phyloP scores from a whole-genome alignment of 1,140 invertebrate species.

The Euura saliciscinereae region DNA sequence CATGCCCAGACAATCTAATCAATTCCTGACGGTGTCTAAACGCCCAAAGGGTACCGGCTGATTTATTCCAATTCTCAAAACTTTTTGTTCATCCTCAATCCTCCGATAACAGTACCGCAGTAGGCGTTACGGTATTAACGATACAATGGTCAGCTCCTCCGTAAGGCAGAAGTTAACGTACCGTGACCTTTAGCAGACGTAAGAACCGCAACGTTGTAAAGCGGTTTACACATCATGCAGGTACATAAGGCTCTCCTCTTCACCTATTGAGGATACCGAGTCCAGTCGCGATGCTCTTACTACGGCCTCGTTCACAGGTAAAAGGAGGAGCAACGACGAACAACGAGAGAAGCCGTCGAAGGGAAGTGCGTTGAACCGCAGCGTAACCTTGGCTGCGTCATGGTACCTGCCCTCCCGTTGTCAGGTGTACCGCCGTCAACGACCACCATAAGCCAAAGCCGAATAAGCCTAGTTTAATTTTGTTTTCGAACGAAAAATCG shows the following conservation, averaged over 20 bases:
- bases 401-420: constrained; percentile 49
- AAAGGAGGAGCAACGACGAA: background rate
- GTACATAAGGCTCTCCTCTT: background rate
- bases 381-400: constrained; percentile 55
- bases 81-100: too few species aligned
- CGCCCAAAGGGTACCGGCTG: too few species aligned
- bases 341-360: constrained; percentile 34
- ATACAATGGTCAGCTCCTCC: background rate
- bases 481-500: constrained; percentile 17
- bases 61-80: too few species aligned
- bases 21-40: too few species aligned
- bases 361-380: constrained; percentile 56
- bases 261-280: background rate
- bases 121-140: background rate
- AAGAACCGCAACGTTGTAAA: background rate
- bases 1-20: too few species aligned
- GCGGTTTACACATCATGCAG: background rate
- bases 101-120: too few species aligned
- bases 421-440: constrained; percentile 47
- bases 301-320: background rate
- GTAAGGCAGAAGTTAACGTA: background rate
- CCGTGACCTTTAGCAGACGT: background rate
- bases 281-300: background rate
- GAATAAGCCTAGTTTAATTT: background rate
- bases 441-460: background rate